phyloP scores from a whole-genome alignment of 2,888 invertebrate species.

The Andricus quercusramuli region DNA sequence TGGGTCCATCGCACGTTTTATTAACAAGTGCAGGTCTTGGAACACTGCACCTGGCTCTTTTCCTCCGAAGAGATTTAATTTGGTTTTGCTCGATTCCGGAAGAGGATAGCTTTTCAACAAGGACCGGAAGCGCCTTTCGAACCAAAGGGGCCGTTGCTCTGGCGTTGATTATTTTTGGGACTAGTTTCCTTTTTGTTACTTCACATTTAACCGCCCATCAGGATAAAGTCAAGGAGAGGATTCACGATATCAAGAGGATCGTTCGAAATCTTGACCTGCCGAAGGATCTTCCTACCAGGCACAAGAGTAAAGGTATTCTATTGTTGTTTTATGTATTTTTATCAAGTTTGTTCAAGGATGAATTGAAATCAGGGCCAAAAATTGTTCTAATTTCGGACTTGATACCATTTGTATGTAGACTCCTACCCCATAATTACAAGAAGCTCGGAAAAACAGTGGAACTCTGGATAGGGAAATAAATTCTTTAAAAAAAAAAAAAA shows the following conservation, averaged over 20 bases:
- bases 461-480: no score
- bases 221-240: constrained; percentile 91
- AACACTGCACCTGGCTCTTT: constrained; percentile 92
- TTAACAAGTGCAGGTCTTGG: constrained; percentile 81
- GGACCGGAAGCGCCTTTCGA: constrained; percentile 93
- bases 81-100: constrained; percentile 98
- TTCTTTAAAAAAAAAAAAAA: no score
- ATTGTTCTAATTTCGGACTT: no score
- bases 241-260: constrained; percentile 92
- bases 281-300: constrained; percentile 87
- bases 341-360: no score
- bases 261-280: constrained; percentile 90
- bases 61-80: constrained; percentile 93
- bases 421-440: no score
- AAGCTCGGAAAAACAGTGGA: no score
- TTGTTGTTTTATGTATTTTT: no score
- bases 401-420: no score
- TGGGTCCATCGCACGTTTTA: constrained; percentile 95
- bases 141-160: constrained; percentile 98
- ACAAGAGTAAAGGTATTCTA: constrained; percentile 85
- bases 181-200: constrained; percentile 96
- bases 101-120: constrained; percentile 91
- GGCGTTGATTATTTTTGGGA: constrained; percentile 95
- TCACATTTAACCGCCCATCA: constrained; percentile 97
- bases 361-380: no score